Base-by-base conservation (phyloP, 2,797 vertebrate species). In the Pantherophis alleghaniensis region DNA sequence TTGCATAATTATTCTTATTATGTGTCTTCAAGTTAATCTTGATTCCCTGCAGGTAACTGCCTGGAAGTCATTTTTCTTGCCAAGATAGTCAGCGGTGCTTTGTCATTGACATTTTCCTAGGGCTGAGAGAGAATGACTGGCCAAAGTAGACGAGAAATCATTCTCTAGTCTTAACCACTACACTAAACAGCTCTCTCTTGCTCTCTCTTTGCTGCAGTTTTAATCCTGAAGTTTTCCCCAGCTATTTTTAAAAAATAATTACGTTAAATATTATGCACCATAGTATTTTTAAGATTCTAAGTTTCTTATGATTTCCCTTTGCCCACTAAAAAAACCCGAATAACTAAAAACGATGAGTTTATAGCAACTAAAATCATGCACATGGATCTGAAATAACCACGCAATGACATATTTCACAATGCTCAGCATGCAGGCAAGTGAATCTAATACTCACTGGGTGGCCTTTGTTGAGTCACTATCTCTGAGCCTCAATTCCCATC, bases 401-500 rank as follows among this genome's bases (percentile, higher is more conserved):
- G 16, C 32, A 86, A 89, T 69, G 83, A 61, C 32, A 63, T 28
- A 61, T 53, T 47, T 42, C 87, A 91, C 87, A 55, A 91, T 89
- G 90, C 86, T 88, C 42, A 91, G 92, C 61, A 93, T 60, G 92
- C 93, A 93, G 69, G 90, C 87, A 91, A 89, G 90, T 91, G 87
- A 91, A 89, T 91, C 90, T 63, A 89, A 91, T 93, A 93, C 93
- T 93, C 93, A 93, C 93, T 93, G 90, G 69, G 90, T 89, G 51
- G 74, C 87, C 87, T 86, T 63, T 32, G 87, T 26, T 91, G 93
- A 91, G 87, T 89, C 90, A 89, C 86, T 91, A 86, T 89, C 86
- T 93, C 87, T 93, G 87, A 93, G 90, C 51, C 90, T 91, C 69
- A 93, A 59, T 88, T 93, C 93, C 93, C 93, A 93, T 89, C 93